Evolutionary conservation across 1,140 invertebrate genomes (phyloP), one percentile per base, ranked within the genome.

Genomic region (Telenomus remus): DNA sequence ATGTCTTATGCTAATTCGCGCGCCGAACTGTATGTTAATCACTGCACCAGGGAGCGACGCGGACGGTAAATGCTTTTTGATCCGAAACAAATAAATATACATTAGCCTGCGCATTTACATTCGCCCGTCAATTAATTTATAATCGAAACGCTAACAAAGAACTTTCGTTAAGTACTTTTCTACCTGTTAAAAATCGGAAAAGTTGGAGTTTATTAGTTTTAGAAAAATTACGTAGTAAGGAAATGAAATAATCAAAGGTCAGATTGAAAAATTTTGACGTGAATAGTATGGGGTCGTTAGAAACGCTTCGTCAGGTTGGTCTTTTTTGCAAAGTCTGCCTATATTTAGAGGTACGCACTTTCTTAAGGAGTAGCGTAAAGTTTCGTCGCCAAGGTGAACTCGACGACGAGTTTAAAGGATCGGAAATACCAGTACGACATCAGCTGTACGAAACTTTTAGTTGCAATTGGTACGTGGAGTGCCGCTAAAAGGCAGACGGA

Each of bases 381-480:
- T 56, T 61, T 71, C 43, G 57, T 56, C 12, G 64, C 43, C 10
- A 51, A 35, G 69, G 55, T 54, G 60, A 70, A 53, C 47, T 49
- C 70, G 43, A 66, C 54, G 66, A 64, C 51, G 70, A 51, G 61
- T 72, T 73, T 68, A 71, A 77, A 79, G 70, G 70, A 68, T 69
- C 59, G 63, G 16, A 69, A 79, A 73, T 75, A 43, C 60, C 69
- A 72, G 83, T 86, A 87, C 85, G 77, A 84, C 87, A 87, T 85
- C 84, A 86, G 82, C 86, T 82, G 83, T 82, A 84, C 60, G 72
- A 79, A 79, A 76, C 69, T 79, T 76, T 76, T 65, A 63, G 69
- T 70, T 69, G 64, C 73, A 70, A 79, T 79, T 79, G 78, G 56
- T 50, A 66, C 48, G 85, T 86, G 83, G 80, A 86, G 42, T 65